phyloP scores from a whole-genome alignment of 2,113 vertebrate genomes.

The Lanius collurio region DNA sequence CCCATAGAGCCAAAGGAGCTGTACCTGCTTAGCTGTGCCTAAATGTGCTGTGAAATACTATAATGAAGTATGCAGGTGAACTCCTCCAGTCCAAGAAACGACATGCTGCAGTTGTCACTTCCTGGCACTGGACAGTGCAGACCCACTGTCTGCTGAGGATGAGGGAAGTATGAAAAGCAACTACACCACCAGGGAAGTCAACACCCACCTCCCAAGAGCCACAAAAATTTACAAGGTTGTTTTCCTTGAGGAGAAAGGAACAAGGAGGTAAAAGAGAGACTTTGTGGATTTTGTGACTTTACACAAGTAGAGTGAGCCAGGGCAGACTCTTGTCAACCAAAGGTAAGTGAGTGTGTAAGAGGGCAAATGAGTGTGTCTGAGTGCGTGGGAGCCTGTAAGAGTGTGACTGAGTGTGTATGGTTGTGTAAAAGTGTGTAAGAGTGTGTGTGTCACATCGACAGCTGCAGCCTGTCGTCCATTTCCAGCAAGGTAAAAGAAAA shows the following conservation, averaged over 20 bases:
- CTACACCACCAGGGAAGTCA: background rate
- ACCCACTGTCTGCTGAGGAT: fast-evolving
- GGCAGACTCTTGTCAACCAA: background rate
- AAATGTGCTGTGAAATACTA: background rate
- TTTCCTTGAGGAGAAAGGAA: background rate
- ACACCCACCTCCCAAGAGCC: background rate
- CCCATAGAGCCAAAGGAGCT: background rate
- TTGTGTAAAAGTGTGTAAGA: background rate
- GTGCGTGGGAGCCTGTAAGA: background rate
- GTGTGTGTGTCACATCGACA: background rate
- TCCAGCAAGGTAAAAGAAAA: background rate
- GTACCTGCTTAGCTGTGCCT: background rate
- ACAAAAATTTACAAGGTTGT: background rate
- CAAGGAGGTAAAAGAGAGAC: background rate
- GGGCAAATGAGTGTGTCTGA: background rate
- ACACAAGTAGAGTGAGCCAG: background rate
- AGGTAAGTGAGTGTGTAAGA: background rate
- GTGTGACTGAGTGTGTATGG: background rate
- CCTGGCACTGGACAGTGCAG: background rate
- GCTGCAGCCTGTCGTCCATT: background rate
- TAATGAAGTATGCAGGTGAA: background rate
- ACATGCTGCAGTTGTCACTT: background rate
- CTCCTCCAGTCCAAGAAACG: background rate
- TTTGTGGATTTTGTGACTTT: background rate
- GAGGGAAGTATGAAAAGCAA: background rate